Evolutionary conservation across 2,888 invertebrate genomes (phyloP), one percentile per base, ranked within the genome.

Genomic region (Gymnocheta viridis): DNA sequence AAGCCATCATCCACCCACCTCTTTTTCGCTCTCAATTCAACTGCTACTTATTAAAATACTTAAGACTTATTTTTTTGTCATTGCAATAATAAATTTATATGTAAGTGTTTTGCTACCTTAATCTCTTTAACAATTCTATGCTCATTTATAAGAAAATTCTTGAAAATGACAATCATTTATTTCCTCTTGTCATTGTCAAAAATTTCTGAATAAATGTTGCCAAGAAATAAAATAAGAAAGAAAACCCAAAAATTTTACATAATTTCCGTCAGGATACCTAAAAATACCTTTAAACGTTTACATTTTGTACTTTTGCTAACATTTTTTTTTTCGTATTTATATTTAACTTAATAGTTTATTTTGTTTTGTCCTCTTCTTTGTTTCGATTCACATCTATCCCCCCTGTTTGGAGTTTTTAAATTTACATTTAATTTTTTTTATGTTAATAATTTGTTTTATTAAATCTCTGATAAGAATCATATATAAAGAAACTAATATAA

Each of bases 301-400:
- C 44, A 58, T 56, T 54, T 76, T 77, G 64, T 87, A 84, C 38
- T 87, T 74, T 85, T 84, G 88, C 86, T 88, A 87, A 87, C 86
- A 86, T 86, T 66, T 51, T 77, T 86, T 76, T 87, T 84, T 76
- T 47, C 78, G 86, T 70, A 64, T 82, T 49, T 84, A 66, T 82
- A 62, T 82, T 66, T 67, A 58, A 44, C 41, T 47, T 47, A 74
- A 64, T 60, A 38, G 27, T 58, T 47, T 56, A 56, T 49, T 69
- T 56, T 76, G 54, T 82, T 47, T 54, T 87, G 86, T 88, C 86
- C 77, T 88, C 89, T 90, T 90, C 90, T 90, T 90, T 90, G 89
- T 90, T 90, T 90, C 89, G 87, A 88, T 89, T 88, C 91, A 90
- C 90, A 90, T 73, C 44, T 62, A 62, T 69, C 47, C 77, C 77